Conservation (phyloP, 1,140 invertebrate genomes). For the Lordiphosa collinella region DNA sequence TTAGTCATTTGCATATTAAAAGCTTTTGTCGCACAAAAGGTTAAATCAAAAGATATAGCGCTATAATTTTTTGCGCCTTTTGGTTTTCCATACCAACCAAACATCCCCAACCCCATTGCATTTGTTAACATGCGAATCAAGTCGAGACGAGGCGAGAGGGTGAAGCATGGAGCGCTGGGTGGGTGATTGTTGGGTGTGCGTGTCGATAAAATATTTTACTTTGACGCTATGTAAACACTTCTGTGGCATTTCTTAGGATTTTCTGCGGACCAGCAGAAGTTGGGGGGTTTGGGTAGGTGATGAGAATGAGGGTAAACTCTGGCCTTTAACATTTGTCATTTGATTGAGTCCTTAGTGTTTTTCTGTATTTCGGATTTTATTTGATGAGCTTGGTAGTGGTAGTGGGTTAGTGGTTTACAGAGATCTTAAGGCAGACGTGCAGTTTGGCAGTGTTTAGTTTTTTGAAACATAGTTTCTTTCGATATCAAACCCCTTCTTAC, state of each 20-base stretch:
- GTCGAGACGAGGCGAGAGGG: conserved; percentile 20
- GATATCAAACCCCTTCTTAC: too few species aligned
- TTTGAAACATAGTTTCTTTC: too few species aligned
- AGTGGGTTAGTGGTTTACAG: too few species aligned
- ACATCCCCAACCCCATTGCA: conserved; percentile 11
- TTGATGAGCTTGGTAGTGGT: not conserved
- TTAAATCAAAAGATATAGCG: conserved; percentile 65
- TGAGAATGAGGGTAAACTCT: not conserved
- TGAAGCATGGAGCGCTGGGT: not conserved
- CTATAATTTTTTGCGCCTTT: conserved; percentile 50
- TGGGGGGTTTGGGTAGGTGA: not conserved
- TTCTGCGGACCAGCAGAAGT: conserved; percentile 24
- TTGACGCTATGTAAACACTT: conserved; percentile 71
- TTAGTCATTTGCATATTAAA: conserved; percentile 76
- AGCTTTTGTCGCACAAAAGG: conserved; percentile 73
- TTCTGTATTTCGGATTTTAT: too few species aligned
- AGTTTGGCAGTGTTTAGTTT: too few species aligned
- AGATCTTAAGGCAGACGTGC: too few species aligned
- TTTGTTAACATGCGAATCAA: conserved; percentile 67
- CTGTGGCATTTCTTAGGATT: conserved; percentile 53
- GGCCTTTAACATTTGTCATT: not conserved
- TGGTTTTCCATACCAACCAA: not conserved
- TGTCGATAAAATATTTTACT: conserved; percentile 73
- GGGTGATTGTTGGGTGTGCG: conserved; percentile 35
- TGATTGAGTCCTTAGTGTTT: too few species aligned